Conservation (phyloP, 2,888 invertebrate genomes). For the Euzetes globulus region DNA sequence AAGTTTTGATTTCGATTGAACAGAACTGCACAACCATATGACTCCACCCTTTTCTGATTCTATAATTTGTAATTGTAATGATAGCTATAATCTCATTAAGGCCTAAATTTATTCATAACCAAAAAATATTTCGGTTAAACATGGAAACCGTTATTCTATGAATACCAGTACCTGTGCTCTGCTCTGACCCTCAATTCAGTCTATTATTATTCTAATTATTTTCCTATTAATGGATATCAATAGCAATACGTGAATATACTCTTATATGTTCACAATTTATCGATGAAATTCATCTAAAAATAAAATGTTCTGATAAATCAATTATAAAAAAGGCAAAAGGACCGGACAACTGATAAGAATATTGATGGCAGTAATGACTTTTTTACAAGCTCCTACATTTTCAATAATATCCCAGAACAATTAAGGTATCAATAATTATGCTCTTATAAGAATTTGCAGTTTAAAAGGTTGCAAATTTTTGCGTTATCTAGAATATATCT, state of each 20-base stretch:
- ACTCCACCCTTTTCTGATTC: slow-evolving; percentile 3
- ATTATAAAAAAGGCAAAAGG: not conserved
- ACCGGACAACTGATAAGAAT: too few species aligned
- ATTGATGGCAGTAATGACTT: too few species aligned
- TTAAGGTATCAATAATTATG: too few species aligned
- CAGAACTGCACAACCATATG: not conserved
- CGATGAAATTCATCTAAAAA: not conserved
- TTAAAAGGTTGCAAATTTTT: too few species aligned
- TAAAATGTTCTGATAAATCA: not conserved
- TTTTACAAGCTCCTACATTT: too few species aligned
- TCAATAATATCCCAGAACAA: too few species aligned
- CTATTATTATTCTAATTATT: slow-evolving; percentile 9
- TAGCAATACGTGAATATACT: not conserved
- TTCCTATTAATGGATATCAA: not conserved
- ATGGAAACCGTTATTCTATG: not conserved
- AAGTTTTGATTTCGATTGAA: not conserved
- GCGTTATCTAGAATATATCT: too few species aligned
- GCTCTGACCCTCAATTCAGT: not conserved
- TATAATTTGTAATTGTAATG: not conserved
- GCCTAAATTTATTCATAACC: not conserved
- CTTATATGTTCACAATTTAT: too few species aligned
- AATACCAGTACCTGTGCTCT: not conserved
- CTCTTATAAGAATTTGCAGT: too few species aligned
- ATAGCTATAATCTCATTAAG: not conserved
- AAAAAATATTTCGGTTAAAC: too few species aligned